phyloP scores from a whole-genome alignment of 2,888 invertebrate species.

The Pharmacophagus antenor region DNA sequence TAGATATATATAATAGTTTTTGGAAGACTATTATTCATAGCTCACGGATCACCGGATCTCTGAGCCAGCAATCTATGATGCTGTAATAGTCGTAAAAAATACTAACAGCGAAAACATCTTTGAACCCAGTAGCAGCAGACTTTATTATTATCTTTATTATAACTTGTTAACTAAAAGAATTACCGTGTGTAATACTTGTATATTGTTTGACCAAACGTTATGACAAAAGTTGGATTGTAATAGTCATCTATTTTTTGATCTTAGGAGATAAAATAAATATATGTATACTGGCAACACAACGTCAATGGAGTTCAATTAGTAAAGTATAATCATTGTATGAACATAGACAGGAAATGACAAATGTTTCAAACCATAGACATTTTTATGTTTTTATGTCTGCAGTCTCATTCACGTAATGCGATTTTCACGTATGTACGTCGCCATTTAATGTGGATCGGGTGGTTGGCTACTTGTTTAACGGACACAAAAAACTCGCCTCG shows the following conservation, averaged over 20 bases:
- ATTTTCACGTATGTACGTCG: conserved; percentile 23
- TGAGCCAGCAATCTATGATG: too few relatives aligned
- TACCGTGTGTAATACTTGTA: too few relatives aligned
- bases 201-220: too few relatives aligned
- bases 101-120: too few relatives aligned
- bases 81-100: too few relatives aligned
- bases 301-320: not conserved
- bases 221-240: too few relatives aligned
- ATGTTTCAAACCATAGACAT: conserved; percentile 4
- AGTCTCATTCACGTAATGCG: conserved; percentile 21
- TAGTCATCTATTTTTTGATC: not conserved
- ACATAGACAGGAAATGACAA: conserved; percentile 1
- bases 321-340: not conserved
- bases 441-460: conserved; percentile 18
- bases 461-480: conserved; percentile 18
- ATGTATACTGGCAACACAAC: not conserved
- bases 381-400: conserved; percentile 15
- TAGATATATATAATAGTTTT: too few relatives aligned
- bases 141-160: too few relatives aligned
- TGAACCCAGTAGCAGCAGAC: too few relatives aligned
- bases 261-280: not conserved
- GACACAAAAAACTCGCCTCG: conserved; percentile 20
- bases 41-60: too few relatives aligned
- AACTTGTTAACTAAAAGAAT: too few relatives aligned
- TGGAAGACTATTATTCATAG: too few relatives aligned